A percentile compares a stretch with the other conserved stretches of the same genome.
phyloP scores from a whole-genome alignment of 2,113 vertebrate species.

The Zingel zingel region DNA sequence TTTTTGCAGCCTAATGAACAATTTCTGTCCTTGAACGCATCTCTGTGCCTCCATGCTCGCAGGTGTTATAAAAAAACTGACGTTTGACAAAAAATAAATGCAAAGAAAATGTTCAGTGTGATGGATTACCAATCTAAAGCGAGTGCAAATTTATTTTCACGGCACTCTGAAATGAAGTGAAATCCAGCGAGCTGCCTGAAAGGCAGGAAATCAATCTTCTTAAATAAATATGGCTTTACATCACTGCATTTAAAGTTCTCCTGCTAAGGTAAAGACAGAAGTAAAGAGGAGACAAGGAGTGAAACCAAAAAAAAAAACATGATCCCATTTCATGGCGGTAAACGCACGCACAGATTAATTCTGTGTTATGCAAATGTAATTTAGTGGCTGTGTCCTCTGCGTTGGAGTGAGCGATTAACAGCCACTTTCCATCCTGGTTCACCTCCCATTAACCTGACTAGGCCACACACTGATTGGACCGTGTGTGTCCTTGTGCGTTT shows the following conservation, averaged over 20 bases:
- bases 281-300: not conserved
- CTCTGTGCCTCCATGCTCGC: not conserved
- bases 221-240: constrained; percentile 65
- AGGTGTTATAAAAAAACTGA: not conserved
- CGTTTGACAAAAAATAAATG: constrained; percentile 20
- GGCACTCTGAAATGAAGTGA: constrained; percentile 26
- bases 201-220: constrained; percentile 63
- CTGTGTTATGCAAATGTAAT: constrained; percentile 75
- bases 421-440: constrained; percentile 22
- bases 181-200: constrained; percentile 26
- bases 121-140: constrained; percentile 30
- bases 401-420: constrained; percentile 63
- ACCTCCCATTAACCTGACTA: constrained; percentile 53
- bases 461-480: constrained; percentile 29
- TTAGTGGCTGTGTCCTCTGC: constrained; percentile 50
- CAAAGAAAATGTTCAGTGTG: not conserved
- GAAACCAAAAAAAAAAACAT: not conserved
- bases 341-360: constrained; percentile 53
- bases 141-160: constrained; percentile 49
- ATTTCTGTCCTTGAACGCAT: not conserved
- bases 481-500: constrained; percentile 25
- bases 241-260: constrained; percentile 17
- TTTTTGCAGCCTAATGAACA: not conserved
- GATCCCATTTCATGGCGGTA: constrained; percentile 40
- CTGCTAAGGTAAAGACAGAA: constrained; percentile 27